Base-by-base conservation (phyloP, 2,113 vertebrate genomes). In the Phocoena phocoena region DNA sequence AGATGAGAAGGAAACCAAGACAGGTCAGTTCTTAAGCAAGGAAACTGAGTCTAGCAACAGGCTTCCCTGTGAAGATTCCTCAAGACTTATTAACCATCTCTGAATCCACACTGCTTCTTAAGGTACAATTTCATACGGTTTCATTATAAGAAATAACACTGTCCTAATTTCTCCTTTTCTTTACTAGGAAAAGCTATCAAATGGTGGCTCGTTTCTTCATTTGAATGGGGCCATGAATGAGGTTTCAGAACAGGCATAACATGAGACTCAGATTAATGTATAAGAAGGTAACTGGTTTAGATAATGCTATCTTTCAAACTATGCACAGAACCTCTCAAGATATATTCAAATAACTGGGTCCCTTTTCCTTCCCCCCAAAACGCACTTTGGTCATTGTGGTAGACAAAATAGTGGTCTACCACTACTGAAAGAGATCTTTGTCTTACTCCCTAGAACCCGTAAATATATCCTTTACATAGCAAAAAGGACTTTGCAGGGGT, bases 91-190 rank as follows among this genome's bases (percentile, higher is more conserved):
- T 86, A 89, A 58, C 68, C 38, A 3, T 62, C 47, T 89, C 68
- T 73, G 65, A 95, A 82, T 81, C 55, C 28, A 36, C 25, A 20
- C 8, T 60, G 14, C 60, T 74, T 96, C 58, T 91, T 68, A 90
- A 90, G 55, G 33, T 65, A 68, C 17, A 83, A 85, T 62, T 92
- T 94, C 70, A 79, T 44, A 25, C 41, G 63, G 63, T 74, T 93
- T 94, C 81, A 47, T 96, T 92, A 87, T 20, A 80, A 67, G 50
- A 93, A 84, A 79, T 67, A 92, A 76, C 82, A 71, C 87, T 47
- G 55, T 36, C 83, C 60, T 97, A 65, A 81, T 90, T 90, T 93
- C 47, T 67, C 68, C 65, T 91, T 88, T 92, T 83, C 93, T 95
- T 76, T 93, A 60, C 71, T 55, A 81, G 96, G n/a, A 95, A 80